phyloP scores from a whole-genome alignment of 1,140 invertebrate species.

The Polyergus mexicanus region DNA sequence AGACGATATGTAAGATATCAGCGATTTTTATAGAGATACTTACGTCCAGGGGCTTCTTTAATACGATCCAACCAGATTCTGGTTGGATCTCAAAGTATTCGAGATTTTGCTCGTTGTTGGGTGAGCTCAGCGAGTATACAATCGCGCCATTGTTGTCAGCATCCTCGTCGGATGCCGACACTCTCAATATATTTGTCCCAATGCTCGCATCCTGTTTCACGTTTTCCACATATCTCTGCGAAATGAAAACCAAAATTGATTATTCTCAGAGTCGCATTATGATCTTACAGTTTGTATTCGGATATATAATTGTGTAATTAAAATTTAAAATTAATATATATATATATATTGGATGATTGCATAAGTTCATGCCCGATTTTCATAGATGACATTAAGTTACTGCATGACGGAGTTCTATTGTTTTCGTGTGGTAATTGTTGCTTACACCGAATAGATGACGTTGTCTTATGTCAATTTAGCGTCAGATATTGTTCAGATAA shows the following conservation, averaged over 20 bases:
- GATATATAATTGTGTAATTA: neutral
- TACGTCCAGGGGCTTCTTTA: conserved; percentile 98
- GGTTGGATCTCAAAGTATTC: conserved; percentile 98
- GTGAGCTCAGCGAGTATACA: conserved; percentile 95
- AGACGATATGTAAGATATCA: conserved; percentile 64
- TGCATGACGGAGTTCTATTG: no score
- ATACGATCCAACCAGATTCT: conserved; percentile 97
- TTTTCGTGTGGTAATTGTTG: no score
- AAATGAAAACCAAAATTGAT: conserved; percentile 52
- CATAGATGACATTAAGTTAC: no score
- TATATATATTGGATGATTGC: no score
- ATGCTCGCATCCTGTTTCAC: conserved; percentile 98
- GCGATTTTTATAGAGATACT: conserved; percentile 88
- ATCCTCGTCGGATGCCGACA: conserved; percentile 98
- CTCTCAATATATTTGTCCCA: conserved; percentile 96
- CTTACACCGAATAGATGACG: no score
- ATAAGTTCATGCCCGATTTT: no score
- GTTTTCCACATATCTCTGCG: conserved; percentile 98
- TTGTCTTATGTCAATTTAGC: no score
- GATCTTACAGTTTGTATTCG: neutral
- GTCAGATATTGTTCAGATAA: no score
- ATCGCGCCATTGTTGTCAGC: conserved; percentile 98
- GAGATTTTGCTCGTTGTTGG: conserved; percentile 93
- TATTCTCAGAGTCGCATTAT: neutral
- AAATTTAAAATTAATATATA: neutral